Conservation (phyloP, 2,888 invertebrate species). For the Philereme vetulata region DNA sequence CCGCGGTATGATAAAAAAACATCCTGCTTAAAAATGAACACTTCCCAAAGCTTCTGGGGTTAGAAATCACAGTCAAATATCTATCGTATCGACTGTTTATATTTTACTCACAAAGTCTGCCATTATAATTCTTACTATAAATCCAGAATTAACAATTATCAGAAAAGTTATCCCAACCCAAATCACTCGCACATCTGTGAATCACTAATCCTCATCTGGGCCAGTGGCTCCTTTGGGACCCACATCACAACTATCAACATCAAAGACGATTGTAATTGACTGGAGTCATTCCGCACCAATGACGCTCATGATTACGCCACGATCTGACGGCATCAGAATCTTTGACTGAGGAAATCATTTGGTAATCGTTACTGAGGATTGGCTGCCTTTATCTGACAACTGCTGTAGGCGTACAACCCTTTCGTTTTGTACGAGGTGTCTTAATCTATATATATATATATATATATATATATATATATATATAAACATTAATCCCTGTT, state of each 20-base stretch:
- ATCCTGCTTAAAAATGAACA: too few relatives aligned
- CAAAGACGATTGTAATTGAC: conserved; percentile 54
- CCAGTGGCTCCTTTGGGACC: conserved; percentile 37
- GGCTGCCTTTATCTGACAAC: too few relatives aligned
- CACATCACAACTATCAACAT: conserved; percentile 52
- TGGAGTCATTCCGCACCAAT: conserved; percentile 45
- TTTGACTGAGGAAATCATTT: conserved; percentile 38
- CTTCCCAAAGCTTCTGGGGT: too few relatives aligned
- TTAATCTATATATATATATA: too few relatives aligned
- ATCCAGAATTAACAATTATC: conserved; percentile 1
- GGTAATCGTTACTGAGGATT: conserved; percentile 12
- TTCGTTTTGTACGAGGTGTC: too few relatives aligned
- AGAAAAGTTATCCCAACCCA: conserved; percentile 21
- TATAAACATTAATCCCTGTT: too few relatives aligned
- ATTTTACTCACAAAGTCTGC: too few relatives aligned
- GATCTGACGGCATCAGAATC: conserved; percentile 29
- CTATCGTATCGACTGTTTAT: background rate
- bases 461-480: too few relatives aligned
- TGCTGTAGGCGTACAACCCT: too few relatives aligned
- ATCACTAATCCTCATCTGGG: conserved; percentile 23
- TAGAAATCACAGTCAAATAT: too few relatives aligned
- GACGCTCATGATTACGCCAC: conserved; percentile 30
- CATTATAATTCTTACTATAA: too few relatives aligned
- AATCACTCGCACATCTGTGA: conserved; percentile 24
- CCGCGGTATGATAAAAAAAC: too few relatives aligned